A percentile compares a stretch with the other conserved stretches of the same genome.
Conservation (phyloP, 2,888 invertebrate genomes). For the Pecten maximus region DNA sequence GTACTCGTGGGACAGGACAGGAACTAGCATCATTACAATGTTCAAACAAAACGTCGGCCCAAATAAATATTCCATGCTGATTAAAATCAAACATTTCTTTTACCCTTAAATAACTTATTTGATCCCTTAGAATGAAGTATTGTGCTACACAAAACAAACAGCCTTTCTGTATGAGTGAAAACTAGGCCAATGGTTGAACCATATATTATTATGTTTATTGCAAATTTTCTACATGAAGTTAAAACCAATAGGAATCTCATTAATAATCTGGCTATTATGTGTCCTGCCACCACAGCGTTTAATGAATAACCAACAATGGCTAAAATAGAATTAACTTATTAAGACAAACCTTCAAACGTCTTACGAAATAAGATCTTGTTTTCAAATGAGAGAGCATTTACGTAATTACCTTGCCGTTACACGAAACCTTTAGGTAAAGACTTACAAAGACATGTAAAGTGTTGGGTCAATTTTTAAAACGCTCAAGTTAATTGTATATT, state of each 20-base stretch:
- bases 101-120: conserved; percentile 26
- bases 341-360: neutral
- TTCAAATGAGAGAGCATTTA: neutral
- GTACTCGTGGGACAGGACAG: conserved; percentile 36
- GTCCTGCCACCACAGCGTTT: neutral
- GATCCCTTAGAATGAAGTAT: conserved; percentile 37
- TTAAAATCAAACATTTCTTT: conserved; percentile 53
- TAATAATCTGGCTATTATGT: neutral
- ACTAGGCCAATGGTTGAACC: conserved; percentile 4
- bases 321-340: conserved; percentile 24
- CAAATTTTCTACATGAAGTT: neutral
- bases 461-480: neutral
- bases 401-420: neutral
- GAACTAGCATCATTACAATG: conserved; percentile 51
- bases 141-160: conserved; percentile 6
- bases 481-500: neutral
- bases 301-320: neutral
- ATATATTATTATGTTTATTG: conserved; percentile 20
- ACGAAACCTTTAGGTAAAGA: neutral
- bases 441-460: neutral
- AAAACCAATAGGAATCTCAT: neutral
- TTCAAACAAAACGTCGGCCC: conserved; percentile 43
- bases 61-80: conserved; percentile 50
- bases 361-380: neutral
- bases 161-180: neutral